Conservation (phyloP, 1,140 invertebrate species). For the Ganaspis sp. region DNA sequence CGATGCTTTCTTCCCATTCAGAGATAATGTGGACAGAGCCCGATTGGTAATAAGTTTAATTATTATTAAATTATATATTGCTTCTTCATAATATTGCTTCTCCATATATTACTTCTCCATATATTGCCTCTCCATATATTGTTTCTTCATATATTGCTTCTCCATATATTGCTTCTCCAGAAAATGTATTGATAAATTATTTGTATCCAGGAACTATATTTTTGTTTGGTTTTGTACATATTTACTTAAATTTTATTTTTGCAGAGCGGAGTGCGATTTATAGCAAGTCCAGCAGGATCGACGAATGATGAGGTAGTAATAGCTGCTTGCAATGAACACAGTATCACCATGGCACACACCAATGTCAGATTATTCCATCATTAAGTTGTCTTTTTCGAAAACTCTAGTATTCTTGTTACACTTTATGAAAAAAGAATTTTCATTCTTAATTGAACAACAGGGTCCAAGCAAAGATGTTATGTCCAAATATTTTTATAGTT, state of each 20-base stretch:
- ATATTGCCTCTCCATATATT: neutral
- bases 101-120: no score
- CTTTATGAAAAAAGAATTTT: neutral
- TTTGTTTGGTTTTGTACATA: neutral
- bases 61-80: no score
- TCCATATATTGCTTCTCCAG: slow-evolving; percentile 9
- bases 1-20: slow-evolving; percentile 99
- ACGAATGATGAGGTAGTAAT: slow-evolving; percentile 95
- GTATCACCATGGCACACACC: slow-evolving; percentile 93
- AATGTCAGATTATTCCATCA: slow-evolving; percentile 97
- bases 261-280: slow-evolving; percentile 95
- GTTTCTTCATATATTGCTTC: neutral
- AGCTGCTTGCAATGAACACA: slow-evolving; percentile 93
- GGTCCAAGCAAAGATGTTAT: neutral
- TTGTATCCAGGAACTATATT: neutral
- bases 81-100: slow-evolving; percentile 2
- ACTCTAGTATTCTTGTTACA: neutral
- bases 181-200: no score
- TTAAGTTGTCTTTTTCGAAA: slow-evolving; percentile 74
- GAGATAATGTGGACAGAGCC: slow-evolving; percentile 97
- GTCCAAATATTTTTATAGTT: neutral
- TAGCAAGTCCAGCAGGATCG: slow-evolving; percentile 95
- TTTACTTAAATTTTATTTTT: neutral
- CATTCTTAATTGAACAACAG: neutral
- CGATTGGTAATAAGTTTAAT: slow-evolving; percentile 81